These are phyloP conservation scores for Harpagoxenus sublaevis DNA, from an alignment of 2,888 invertebrate species.

Conservation along the genomic window DNA sequence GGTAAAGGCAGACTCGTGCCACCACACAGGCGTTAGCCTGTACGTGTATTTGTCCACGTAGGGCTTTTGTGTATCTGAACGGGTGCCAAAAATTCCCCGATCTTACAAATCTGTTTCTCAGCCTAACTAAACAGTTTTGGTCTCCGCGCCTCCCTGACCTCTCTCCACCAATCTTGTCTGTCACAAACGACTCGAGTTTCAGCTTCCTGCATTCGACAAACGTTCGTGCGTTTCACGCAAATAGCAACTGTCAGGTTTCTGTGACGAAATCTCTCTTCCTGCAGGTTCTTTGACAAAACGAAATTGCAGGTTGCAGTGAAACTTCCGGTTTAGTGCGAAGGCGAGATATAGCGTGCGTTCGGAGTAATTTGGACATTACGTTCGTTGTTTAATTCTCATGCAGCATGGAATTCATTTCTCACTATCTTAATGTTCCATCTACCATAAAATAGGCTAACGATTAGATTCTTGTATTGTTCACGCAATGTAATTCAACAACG, in stretches of 20 bases:
- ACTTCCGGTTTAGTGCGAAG: constrained; percentile 7
- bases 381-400: not conserved
- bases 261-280: not conserved
- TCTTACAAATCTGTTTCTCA: constrained; percentile 12
- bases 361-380: not conserved
- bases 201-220: not conserved
- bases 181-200: constrained; percentile 3
- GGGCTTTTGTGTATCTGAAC: constrained; percentile 53
- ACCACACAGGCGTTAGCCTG: constrained; percentile 8
- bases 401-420: not conserved
- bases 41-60: constrained; percentile 63
- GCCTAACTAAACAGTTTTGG: constrained; percentile 57
- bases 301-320: not conserved
- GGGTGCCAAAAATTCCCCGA: constrained; percentile 63
- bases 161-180: not conserved
- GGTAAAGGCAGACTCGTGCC: constrained; percentile 5
- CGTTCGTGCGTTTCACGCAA: not conserved
- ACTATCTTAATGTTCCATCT: constrained; percentile 1
- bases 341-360: not conserved
- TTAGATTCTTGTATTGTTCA: not conserved
- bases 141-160: constrained; percentile 16
- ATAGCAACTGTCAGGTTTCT: not conserved
- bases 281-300: not conserved
- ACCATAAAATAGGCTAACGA: not conserved
- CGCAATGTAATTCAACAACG: constrained; percentile 1